Evolutionary conservation across 2,888 invertebrate genomes (phyloP).

Genomic region (Amphipyra berbera): DNA sequence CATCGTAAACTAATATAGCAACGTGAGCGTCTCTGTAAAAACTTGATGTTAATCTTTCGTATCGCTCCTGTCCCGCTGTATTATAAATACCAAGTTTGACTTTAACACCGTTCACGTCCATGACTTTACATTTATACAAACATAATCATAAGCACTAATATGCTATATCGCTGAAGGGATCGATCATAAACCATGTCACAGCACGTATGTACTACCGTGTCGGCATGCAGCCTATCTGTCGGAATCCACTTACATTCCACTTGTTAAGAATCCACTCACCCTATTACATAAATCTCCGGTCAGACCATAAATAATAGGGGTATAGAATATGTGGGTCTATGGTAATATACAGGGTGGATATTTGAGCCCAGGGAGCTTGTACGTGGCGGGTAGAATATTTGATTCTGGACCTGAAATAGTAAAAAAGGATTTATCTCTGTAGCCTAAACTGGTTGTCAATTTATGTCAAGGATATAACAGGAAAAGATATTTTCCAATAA

Average conservation of each 20-base stretch:
- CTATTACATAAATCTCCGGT: conserved; percentile 50
- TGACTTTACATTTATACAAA: too few species aligned
- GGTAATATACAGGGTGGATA: conserved; percentile 45
- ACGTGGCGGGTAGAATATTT: conserved; percentile 29
- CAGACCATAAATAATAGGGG: conserved; percentile 58
- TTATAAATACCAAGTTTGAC: too few species aligned
- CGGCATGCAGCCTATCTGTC: conserved; percentile 28
- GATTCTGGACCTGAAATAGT: conserved; percentile 10
- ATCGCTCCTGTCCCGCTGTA: too few species aligned
- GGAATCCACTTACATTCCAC: conserved; percentile 47
- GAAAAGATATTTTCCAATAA: background rate
- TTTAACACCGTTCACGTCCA: too few species aligned
- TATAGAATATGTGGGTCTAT: conserved; percentile 33
- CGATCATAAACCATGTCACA: conserved; percentile 17
- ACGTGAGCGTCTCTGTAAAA: too few species aligned
- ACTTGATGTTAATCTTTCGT: too few species aligned
- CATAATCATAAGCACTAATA: too few species aligned
- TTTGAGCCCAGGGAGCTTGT: conserved; percentile 6
- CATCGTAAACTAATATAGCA: too few species aligned
- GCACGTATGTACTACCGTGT: conserved; percentile 24
- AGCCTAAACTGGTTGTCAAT: background rate
- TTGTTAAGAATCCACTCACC: conserved; percentile 45
- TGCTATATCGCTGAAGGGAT: conserved; percentile 2
- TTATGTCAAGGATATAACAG: background rate
- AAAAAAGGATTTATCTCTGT: background rate